phyloP scores from a whole-genome alignment of 2,113 vertebrate genomes.

The Cheirogaleus medius region DNA sequence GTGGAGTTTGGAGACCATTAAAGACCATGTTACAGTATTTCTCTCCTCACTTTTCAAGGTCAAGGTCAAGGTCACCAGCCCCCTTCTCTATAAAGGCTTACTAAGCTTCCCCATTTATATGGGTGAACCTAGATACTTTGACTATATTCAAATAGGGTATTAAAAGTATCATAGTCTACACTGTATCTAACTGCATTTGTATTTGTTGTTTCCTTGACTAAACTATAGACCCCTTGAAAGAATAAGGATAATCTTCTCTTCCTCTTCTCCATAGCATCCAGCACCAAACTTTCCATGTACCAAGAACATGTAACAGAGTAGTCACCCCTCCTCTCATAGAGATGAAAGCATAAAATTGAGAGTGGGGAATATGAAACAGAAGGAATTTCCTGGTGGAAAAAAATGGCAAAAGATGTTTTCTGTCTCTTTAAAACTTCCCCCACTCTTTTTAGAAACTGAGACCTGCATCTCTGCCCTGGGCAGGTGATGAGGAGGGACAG shows the following conservation, averaged over 20 bases:
- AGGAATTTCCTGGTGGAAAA: too few relatives aligned
- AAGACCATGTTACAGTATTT: too few relatives aligned
- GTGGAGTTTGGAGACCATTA: background rate
- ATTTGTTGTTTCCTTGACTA: background rate
- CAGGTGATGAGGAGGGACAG: too few relatives aligned
- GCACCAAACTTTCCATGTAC: background rate
- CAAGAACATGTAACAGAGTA: too few relatives aligned
- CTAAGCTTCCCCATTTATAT: background rate
- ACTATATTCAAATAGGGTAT: background rate
- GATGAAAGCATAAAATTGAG: too few relatives aligned
- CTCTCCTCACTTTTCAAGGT: accelerated
- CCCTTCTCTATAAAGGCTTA: accelerated
- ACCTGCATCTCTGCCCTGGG: too few relatives aligned
- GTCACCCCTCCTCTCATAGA: too few relatives aligned
- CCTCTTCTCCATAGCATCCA: background rate
- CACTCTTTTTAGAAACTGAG: too few relatives aligned
- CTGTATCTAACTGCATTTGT: background rate
- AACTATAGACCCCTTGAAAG: background rate
- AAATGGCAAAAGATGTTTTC: too few relatives aligned
- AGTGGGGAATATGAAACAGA: too few relatives aligned
- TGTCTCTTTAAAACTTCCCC: too few relatives aligned
- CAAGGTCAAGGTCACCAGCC: background rate
- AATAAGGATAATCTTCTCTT: background rate
- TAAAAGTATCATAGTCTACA: background rate
- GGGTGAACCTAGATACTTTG: background rate